phyloP scores from a whole-genome alignment of 2,888 invertebrate species.

The Melipona beecheii region DNA sequence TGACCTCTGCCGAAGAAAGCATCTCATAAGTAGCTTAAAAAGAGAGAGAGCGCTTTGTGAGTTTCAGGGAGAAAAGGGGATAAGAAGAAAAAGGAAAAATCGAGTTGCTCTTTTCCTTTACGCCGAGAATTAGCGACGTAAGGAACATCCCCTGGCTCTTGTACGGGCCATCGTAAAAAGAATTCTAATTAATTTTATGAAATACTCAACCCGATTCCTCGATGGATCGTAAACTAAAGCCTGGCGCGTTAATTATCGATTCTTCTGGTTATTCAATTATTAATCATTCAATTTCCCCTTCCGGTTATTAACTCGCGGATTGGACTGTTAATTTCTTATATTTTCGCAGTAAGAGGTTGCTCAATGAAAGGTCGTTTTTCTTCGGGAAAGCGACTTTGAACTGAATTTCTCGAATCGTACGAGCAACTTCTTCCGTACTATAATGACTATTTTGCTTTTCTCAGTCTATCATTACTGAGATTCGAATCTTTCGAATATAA shows the following conservation, averaged over 20 bases:
- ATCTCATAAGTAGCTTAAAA: conserved; percentile 16
- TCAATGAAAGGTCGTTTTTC: too few species aligned
- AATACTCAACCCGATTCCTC: not conserved
- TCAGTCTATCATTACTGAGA: too few species aligned
- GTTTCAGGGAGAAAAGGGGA: not conserved
- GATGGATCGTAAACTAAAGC: too few species aligned
- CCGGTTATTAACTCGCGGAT: too few species aligned
- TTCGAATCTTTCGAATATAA: too few species aligned
- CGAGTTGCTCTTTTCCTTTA: not conserved
- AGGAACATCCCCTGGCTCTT: not conserved
- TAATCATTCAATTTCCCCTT: not conserved
- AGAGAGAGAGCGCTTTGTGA: not conserved
- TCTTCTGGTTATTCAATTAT: not conserved
- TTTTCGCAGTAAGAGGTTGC: too few species aligned
- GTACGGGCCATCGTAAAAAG: not conserved
- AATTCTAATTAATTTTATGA: conserved; percentile 1
- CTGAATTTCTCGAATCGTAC: too few species aligned
- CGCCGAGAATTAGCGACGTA: not conserved
- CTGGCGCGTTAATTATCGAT: not conserved
- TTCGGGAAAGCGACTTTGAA: too few species aligned
- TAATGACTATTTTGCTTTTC: too few species aligned
- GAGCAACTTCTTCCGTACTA: too few species aligned
- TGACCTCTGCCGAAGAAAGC: conserved; percentile 13
- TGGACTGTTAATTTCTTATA: too few species aligned
- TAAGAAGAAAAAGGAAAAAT: not conserved